Base-by-base conservation (phyloP, 2,888 invertebrate species). In the Cephus pygmeus region DNA sequence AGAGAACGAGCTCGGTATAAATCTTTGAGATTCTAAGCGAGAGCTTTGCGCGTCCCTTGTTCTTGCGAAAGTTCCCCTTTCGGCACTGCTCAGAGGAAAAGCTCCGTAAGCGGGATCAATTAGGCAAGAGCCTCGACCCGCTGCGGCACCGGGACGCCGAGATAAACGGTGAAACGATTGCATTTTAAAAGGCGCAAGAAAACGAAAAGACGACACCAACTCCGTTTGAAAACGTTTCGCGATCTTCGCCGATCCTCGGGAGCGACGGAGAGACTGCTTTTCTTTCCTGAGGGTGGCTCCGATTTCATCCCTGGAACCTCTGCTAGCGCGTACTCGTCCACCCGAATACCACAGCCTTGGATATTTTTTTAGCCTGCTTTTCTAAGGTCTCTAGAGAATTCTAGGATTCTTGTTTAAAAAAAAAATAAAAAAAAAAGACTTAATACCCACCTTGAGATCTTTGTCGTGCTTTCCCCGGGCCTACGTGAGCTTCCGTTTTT, bases 31-130 rank as follows among this genome's bases (percentile, higher is more conserved):
- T 56, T 56, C 56, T 56, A 56, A 23, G 23, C 56, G 56, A 56
- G 23, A 56, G 56, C 56, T 56, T 56, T 15, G 56, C 56, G 71
- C 31, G 31, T 30, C 71, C 71, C 71, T 71, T 71, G 31, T 71
- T 34, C 33, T 31, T 34, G 31, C 31, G 71, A 15, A 34, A 33
- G 71, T 71, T 34, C 56, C 56, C 56, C 56, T 56, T 56, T 56
- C 56, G 56, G 56, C 56, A 56, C 56, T 56, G 23, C 56, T 56
- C 56, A 23, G 23, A 23, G 56, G 56, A 56, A 23, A 56, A 56
- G 56, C 56, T 71, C 34, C 71, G 31, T 71, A 71, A 71, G 71
- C 74, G 34, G 74, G n/a, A 74, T 74, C 36, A 74, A 74, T 74
- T 74, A 74, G 35, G 35, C 74, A 34, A 74, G 15, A 74, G 34